A percentile compares a stretch with the other conserved stretches of the same genome.
phyloP scores from a whole-genome alignment of 2,113 vertebrate genomes.

The Lycocorax pyrrhopterus region DNA sequence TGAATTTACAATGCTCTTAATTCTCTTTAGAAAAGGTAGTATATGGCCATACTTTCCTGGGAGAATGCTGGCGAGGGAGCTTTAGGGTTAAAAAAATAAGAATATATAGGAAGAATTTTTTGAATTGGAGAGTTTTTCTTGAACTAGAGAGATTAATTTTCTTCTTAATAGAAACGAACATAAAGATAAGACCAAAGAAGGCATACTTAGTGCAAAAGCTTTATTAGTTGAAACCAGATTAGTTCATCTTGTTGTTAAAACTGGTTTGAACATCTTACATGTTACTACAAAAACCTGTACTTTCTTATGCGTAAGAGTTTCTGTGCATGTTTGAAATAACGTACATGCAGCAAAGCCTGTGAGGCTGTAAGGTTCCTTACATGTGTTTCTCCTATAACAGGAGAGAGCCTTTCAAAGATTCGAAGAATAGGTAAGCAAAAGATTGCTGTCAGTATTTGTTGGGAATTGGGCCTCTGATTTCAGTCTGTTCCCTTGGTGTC shows the following conservation, averaged over 20 bases:
- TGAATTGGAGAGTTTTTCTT: neutral
- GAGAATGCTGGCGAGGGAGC: neutral
- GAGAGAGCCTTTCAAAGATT: constrained; percentile 60
- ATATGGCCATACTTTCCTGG: neutral
- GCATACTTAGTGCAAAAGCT: neutral
- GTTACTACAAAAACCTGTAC: neutral
- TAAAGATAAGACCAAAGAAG: neutral
- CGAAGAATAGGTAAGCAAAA: constrained; percentile 57
- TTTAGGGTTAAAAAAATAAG: neutral
- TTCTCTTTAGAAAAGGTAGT: neutral
- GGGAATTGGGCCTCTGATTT: constrained; percentile 11
- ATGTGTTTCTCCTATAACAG: constrained; percentile 59
- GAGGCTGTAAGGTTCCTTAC: constrained; percentile 49
- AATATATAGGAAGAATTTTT: neutral
- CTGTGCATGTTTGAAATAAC: neutral
- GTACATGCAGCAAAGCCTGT: neutral
- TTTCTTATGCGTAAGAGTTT: neutral
- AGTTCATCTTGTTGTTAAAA: neutral
- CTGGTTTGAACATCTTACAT: neutral
- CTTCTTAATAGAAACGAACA: neutral
- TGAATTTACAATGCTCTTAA: neutral
- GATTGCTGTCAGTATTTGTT: constrained; percentile 27
- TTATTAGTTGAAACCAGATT: neutral
- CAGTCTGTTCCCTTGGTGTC: neutral
- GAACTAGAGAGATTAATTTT: neutral